Evolutionary conservation across 2,797 vertebrate genomes (phyloP).

Genomic region (Oophaga sylvatica): DNA sequence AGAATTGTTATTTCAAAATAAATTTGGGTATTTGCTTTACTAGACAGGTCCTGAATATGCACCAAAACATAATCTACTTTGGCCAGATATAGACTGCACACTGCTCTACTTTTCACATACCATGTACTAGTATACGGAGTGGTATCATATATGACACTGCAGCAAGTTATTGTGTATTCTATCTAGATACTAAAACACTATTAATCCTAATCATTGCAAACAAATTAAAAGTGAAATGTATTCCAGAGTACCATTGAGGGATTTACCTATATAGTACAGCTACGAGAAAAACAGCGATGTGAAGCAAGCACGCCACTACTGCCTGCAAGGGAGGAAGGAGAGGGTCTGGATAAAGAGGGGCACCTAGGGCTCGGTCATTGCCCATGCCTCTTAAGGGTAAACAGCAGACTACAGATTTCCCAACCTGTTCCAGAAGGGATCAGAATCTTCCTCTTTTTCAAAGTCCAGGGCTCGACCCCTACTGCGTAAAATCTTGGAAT

Average conservation of each 20-base stretch:
- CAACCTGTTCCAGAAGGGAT: conserved; percentile 97
- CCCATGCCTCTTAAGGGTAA: conserved; percentile 54
- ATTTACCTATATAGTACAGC: conserved; percentile 75
- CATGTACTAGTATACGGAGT: too few relatives aligned
- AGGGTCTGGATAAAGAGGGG: conserved; percentile 40
- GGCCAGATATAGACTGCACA: background rate
- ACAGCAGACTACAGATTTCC: conserved; percentile 67
- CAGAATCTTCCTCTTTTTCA: conserved; percentile 82
- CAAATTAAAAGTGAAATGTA: background rate
- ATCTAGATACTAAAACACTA: too few relatives aligned
- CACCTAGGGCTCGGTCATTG: conserved; percentile 26
- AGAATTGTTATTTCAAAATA: too few relatives aligned
- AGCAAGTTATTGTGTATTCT: background rate
- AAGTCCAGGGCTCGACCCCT: conserved; percentile 70
- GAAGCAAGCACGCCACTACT: conserved; percentile 74
- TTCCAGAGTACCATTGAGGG: conserved; percentile 15
- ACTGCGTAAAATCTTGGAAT: conserved; percentile 80
- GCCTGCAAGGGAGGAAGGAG: conserved; percentile 68
- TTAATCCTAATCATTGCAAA: background rate
- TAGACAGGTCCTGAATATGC: too few relatives aligned
- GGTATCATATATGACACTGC: too few relatives aligned
- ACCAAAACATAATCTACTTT: too few relatives aligned
- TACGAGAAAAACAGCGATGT: conserved; percentile 73
- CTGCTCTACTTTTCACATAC: background rate
- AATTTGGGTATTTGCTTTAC: too few relatives aligned